Evolutionary conservation across 1,140 invertebrate genomes (phyloP), one percentile per base, ranked within the genome.

Genomic region (Drosophila mojavensis): DNA sequence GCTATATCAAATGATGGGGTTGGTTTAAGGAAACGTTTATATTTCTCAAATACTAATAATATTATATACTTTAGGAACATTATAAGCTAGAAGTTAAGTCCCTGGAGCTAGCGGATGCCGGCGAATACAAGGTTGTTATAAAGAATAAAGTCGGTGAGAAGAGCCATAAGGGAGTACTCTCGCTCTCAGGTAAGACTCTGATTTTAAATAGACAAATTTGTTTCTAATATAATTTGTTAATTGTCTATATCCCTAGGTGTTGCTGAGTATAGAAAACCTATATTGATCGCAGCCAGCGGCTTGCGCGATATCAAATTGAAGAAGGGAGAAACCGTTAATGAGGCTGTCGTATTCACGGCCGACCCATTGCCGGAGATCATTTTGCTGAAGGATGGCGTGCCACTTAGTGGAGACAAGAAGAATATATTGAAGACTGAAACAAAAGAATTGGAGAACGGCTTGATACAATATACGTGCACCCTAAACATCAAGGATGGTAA

Each of bases 61-160:
- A 15, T 3, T 48, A 3, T 15, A 15, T 24, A 10, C 68, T 70
- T 11, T 1, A 92, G 86, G 95, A 97, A 65, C 93, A 94, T 17
- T 97, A 96, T 90, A 95, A 94, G 64, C 90, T 98, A 66, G 95
- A 95, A 59, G 94, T 97, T 1, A 93, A 94, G 17, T 95, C 95
- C 55, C 93, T 95, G 1, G 94, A 95, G 70, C 93, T 96, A 48
- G 94, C 93, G 60, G 96, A 98, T 91, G 94, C 95, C 17, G 97
- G 97, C 11, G 93, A 94, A 47, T 98, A 97, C 91, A 94, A 96
- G 76, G 95, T 95, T 65, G 94, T 95, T 13, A 93, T 98, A 39
- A 94, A 94, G 10, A 98, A 98, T 90, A 94, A 95, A 84, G 92
- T 96, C 9, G 97, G 97, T 51, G 95, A 96, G 86, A 95, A 94